phyloP scores from a whole-genome alignment of 2,113 vertebrate genomes.

The Cyprinus carpio region DNA sequence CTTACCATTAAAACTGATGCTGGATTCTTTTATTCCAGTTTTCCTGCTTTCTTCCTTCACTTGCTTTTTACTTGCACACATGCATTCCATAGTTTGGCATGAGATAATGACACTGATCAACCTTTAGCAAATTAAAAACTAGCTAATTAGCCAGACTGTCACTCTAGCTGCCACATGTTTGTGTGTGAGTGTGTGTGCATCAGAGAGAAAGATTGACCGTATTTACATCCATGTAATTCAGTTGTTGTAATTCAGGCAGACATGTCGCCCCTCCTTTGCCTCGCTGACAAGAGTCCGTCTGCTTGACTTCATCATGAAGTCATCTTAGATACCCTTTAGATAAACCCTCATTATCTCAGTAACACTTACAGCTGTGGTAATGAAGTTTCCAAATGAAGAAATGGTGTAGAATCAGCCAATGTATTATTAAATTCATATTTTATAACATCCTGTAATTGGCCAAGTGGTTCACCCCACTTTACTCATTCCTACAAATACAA shows the following conservation, averaged over 20 bases:
- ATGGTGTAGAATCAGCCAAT: background rate
- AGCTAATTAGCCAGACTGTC: slow-evolving; percentile 49
- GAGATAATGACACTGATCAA: slow-evolving; percentile 45
- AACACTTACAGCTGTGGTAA: background rate
- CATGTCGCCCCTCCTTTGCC: background rate
- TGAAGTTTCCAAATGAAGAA: background rate
- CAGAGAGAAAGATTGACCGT: background rate
- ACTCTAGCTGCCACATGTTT: background rate
- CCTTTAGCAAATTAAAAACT: slow-evolving; percentile 45
- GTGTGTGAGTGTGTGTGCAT: slow-evolving; percentile 19
- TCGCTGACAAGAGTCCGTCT: background rate
- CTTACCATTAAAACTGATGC: background rate
- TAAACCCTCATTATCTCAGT: slow-evolving; percentile 7
- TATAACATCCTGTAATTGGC: background rate
- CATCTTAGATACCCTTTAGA: slow-evolving; percentile 19
- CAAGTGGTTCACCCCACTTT: background rate
- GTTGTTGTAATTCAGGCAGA: slow-evolving; percentile 33
- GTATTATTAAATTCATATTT: slow-evolving; percentile 9
- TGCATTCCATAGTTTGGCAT: slow-evolving; percentile 2
- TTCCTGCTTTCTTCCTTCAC: background rate
- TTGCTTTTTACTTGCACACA: slow-evolving; percentile 10
- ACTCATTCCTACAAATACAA: background rate
- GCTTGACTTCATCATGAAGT: slow-evolving; percentile 20
- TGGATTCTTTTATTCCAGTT: background rate
- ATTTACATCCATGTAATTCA: slow-evolving; percentile 22